These are phyloP conservation scores for Drosophila austrosaltans DNA, from an alignment of 2,888 invertebrate genomes.

Conservation along the genomic window DNA sequence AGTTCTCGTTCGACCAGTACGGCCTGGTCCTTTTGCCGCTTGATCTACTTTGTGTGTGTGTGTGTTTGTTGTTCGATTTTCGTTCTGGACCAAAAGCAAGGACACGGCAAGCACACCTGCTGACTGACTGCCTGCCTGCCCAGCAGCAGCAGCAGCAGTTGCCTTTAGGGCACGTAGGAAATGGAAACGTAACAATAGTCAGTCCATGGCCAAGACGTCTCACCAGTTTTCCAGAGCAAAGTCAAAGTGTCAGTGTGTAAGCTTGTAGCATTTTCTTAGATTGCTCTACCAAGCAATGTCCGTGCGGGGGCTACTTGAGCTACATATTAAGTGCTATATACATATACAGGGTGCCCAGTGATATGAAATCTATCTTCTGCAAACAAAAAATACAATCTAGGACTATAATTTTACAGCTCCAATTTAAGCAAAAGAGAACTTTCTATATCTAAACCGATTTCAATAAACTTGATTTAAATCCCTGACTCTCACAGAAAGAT, in stretches of 20 bases:
- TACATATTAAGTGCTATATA: conserved; percentile 47
- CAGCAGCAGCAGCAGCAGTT: conserved; percentile 57
- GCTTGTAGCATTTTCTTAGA: conserved; percentile 73
- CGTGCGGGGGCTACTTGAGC: conserved; percentile 48
- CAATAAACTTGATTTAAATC: neutral
- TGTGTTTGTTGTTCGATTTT: conserved; percentile 21
- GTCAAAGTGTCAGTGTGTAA: conserved; percentile 78
- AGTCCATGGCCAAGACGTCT: conserved; percentile 43
- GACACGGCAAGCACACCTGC: conserved; percentile 75
- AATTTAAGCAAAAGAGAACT: too few species aligned
- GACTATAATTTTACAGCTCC: too few species aligned
- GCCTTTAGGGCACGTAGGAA: conserved; percentile 63
- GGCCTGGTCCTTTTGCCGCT: conserved; percentile 19
- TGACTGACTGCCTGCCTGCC: conserved; percentile 52
- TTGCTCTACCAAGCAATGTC: conserved; percentile 47
- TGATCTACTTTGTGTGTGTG: conserved; percentile 31
- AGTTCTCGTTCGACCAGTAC: conserved; percentile 11
- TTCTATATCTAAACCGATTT: neutral
- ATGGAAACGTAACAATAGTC: conserved; percentile 56
- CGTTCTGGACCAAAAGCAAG: conserved; percentile 52
- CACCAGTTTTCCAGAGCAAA: conserved; percentile 44
- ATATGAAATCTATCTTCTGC: neutral
- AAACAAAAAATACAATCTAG: too few species aligned
- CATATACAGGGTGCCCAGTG: neutral
- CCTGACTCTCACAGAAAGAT: neutral